Evolutionary conservation across 2,888 invertebrate species (phyloP).

Genomic region (Harmothoe impar): DNA sequence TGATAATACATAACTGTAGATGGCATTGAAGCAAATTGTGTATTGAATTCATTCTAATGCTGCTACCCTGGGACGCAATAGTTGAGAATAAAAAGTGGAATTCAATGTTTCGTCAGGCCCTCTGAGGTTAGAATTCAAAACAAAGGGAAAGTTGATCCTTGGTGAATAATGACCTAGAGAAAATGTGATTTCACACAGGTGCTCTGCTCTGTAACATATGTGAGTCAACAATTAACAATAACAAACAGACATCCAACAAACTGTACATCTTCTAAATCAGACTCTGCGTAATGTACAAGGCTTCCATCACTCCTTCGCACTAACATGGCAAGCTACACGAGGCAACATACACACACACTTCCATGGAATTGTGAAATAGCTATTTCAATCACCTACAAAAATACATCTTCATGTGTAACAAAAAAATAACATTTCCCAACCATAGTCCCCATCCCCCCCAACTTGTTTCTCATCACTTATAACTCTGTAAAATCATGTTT

Average conservation of each 20-base stretch:
- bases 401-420: constrained; percentile 41
- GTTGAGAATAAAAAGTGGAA: too few species aligned
- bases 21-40: too few species aligned
- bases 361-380: background rate
- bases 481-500: too few species aligned
- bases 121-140: background rate
- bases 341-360: background rate
- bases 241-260: constrained; percentile 19
- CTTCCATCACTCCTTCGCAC: background rate
- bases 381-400: constrained; percentile 33
- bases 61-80: too few species aligned
- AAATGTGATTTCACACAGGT: background rate
- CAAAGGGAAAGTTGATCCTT: too few species aligned
- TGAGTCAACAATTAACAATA: constrained; percentile 22
- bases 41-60: too few species aligned
- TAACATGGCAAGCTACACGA: background rate
- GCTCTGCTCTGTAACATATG: background rate
- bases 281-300: background rate
- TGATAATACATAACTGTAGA: too few species aligned
- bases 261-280: background rate
- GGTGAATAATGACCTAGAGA: background rate
- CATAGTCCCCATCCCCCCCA: background rate
- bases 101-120: too few species aligned
- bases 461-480: too few species aligned
- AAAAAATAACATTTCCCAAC: constrained; percentile 3